phyloP scores from a whole-genome alignment of 2,113 vertebrate species.

The Lagopus leucura region DNA sequence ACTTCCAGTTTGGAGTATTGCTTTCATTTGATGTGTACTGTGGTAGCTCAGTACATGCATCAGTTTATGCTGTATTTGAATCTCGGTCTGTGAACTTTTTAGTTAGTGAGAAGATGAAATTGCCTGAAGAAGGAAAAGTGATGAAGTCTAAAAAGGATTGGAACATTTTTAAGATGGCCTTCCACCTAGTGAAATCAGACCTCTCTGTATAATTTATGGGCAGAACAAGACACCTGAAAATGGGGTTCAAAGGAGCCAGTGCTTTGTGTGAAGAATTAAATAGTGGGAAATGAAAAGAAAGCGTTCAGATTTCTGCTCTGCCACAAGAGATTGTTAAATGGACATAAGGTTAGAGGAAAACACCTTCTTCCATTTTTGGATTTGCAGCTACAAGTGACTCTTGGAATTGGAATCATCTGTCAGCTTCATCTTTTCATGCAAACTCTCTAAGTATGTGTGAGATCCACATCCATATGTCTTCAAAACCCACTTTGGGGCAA shows the following conservation, averaged over 20 bases:
- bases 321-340: background rate
- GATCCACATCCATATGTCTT: background rate
- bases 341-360: background rate
- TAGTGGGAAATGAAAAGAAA: conserved; percentile 47
- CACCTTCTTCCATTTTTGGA: conserved; percentile 19
- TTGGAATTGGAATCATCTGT: conserved; percentile 51
- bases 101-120: background rate
- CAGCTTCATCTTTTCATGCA: conserved; percentile 28
- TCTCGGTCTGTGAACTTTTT: background rate
- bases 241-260: background rate
- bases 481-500: background rate
- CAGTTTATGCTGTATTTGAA: conserved; percentile 21
- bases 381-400: conserved; percentile 38
- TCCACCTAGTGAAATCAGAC: conserved; percentile 18
- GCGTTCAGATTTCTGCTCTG: conserved; percentile 29
- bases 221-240: conserved; percentile 42
- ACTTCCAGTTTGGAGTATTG: background rate
- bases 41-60: background rate
- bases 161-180: conserved; percentile 32
- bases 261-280: conserved; percentile 53
- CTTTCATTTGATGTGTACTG: background rate
- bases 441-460: background rate
- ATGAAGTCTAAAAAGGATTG: background rate
- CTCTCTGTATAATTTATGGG: conserved; percentile 17
- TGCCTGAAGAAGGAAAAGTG: conserved; percentile 5